Conservation (phyloP, 23 tunicate genomes). For the Ascidia mentula region DNA sequence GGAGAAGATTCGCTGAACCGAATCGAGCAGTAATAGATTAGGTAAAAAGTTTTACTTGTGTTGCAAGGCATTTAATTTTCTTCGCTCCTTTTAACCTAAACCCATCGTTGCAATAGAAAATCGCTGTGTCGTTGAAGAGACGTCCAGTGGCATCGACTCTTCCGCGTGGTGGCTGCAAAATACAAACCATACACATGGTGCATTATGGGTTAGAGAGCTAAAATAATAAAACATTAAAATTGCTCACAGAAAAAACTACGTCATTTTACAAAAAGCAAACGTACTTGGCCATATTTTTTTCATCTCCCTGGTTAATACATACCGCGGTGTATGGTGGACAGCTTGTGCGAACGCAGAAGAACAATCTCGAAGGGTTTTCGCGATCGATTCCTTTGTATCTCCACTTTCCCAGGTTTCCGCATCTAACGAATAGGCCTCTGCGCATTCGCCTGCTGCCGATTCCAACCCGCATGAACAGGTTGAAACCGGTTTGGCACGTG, state of each 20-base stretch:
- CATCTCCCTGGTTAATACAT: no score
- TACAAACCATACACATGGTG: no score
- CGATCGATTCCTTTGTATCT: slow-evolving; percentile 11
- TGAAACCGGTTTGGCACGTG: slow-evolving; percentile 30
- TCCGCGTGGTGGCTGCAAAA: slow-evolving; percentile 6
- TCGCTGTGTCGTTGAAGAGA: slow-evolving; percentile 52
- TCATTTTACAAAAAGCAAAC: no score
- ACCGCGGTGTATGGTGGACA: slow-evolving; percentile 3
- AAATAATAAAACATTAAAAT: no score
- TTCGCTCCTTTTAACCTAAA: slow-evolving; percentile 29
- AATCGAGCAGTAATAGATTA: no score
- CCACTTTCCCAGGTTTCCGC: slow-evolving; percentile 51
- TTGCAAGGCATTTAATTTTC: slow-evolving; percentile 49
- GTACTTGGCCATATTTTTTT: no score
- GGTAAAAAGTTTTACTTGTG: no score
- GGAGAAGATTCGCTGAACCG: no score
- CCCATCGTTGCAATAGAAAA: slow-evolving; percentile 54
- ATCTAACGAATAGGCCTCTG: not conserved
- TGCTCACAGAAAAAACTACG: no score
- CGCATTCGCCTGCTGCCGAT: not conserved
- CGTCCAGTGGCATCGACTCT: slow-evolving; percentile 16
- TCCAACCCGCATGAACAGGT: slow-evolving; percentile 15
- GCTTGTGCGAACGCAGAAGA: slow-evolving; percentile 28
- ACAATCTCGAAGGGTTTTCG: slow-evolving; percentile 23
- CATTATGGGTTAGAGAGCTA: no score